Base-by-base conservation (phyloP, 2,888 invertebrate genomes). In the Thera obeliscata region DNA sequence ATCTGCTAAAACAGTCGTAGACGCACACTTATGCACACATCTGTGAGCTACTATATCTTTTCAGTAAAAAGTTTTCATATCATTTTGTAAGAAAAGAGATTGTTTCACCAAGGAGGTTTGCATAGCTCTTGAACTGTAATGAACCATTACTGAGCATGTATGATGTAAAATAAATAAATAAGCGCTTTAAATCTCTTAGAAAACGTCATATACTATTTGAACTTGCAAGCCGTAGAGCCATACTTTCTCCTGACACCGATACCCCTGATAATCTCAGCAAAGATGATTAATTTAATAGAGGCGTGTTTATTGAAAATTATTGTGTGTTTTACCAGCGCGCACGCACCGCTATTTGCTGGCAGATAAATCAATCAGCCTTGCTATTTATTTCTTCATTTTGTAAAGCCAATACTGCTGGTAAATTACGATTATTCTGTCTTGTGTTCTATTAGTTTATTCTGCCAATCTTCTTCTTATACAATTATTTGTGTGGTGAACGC, bases 231-330 rank as follows among this genome's bases (percentile, higher is more conserved):
- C 33, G 56, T 38, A 50, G 5, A 55, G 55, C 33, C 9, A 63
- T 66, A 78, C 80, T 82, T 82, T 78, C 76, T 52, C 75, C 63
- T 68, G 81, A 80, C 79, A 78, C 74, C 72, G 80, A 84, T 81
- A 79, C 76, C 77, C 78, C 71, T 65, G 83, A 83, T 83, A 82
- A 80, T 83, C 78, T 80, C 56, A 12, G 60, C 55, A 71, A 76
- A 76, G 77, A 77, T 82, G 81, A 82, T 79, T 82, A 79, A 80
- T 81, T 77, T 76, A 79, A 80, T 82, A 65, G 72, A 79, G 78
- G 80, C 78, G 81, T 79, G 79, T 76, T 80, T 79, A 82, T 82
- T 83, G 80, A 81, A 82, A 83, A 85, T 83, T 78, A 83, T 80
- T 78, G 75, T 78, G 71, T 78, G 78, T 77, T 71, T 77, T 71